These are phyloP conservation scores for Jacana jacana DNA, from an alignment of 2,113 vertebrate genomes.

Conservation along the genomic window DNA sequence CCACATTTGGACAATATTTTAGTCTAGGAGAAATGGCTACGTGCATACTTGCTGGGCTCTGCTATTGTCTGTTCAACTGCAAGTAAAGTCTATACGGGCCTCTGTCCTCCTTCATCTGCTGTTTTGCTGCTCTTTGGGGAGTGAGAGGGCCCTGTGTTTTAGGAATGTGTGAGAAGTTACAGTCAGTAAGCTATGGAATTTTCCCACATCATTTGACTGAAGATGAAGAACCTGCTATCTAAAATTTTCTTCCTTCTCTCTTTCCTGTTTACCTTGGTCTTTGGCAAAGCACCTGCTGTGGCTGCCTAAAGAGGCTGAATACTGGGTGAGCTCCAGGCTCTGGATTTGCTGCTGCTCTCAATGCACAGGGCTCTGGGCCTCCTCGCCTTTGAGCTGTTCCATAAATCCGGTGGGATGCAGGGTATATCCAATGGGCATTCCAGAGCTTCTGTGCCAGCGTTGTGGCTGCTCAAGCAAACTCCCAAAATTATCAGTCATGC, in stretches of 20 bases:
- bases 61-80: neutral
- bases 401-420: neutral
- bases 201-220: neutral
- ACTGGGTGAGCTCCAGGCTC: neutral
- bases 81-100: neutral
- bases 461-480: neutral
- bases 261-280: neutral
- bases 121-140: neutral
- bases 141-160: neutral
- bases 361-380: neutral
- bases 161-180: neutral
- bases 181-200: neutral
- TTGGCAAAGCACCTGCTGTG: neutral
- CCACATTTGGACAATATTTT: neutral
- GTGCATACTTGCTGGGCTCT: neutral
- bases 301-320: neutral
- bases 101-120: neutral
- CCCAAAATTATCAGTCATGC: accelerated
- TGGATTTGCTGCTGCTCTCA: neutral
- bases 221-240: neutral
- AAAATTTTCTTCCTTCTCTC: neutral
- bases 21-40: neutral
- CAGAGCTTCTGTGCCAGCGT: neutral
- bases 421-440: neutral
- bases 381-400: neutral